Conservation (phyloP, 64 coral and sea anemone species). For the Dendrophyllia cribrosa region DNA sequence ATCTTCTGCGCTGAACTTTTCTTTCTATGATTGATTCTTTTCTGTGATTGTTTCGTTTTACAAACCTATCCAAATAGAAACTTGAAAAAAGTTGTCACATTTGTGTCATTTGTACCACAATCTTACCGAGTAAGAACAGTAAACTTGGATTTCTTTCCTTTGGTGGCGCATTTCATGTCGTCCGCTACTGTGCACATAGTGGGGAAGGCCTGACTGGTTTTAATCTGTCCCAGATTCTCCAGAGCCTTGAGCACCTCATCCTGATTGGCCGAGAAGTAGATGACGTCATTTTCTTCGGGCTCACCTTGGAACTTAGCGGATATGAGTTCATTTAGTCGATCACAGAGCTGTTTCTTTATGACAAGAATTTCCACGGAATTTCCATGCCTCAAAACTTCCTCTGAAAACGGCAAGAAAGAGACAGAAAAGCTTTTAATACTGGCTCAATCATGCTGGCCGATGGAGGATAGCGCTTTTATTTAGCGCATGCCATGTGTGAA, state of each 20-base stretch:
- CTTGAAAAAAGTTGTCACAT: no score
- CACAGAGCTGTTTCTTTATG: slow-evolving; percentile 91
- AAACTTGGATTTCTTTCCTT: slow-evolving; percentile 85
- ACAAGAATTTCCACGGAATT: slow-evolving; percentile 98
- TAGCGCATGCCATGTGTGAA: no score
- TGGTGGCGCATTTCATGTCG: slow-evolving; percentile 80
- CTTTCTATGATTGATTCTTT: no score
- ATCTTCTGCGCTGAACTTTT: no score
- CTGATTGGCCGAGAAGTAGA: slow-evolving; percentile 96
- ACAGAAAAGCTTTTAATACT: no score
- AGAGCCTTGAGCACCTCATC: slow-evolving; percentile 93
- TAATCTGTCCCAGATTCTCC: slow-evolving; percentile 88
- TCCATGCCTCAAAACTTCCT: slow-evolving; percentile 94
- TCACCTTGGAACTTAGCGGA: slow-evolving; percentile 94
- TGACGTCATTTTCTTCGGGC: slow-evolving; percentile 96
- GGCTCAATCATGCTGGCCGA: no score
- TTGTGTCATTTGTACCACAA: not conserved
- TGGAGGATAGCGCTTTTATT: no score
- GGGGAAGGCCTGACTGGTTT: slow-evolving; percentile 94
- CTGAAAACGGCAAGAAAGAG: slow-evolving; percentile 29
- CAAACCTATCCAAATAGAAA: no score
- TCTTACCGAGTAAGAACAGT: slow-evolving; percentile 89
- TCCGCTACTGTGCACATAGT: slow-evolving; percentile 88
- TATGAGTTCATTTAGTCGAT: slow-evolving; percentile 89
- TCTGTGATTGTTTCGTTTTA: no score